Base-by-base conservation (phyloP, 1,140 invertebrate genomes). In the Hermatobates lingyangjiaoensis region DNA sequence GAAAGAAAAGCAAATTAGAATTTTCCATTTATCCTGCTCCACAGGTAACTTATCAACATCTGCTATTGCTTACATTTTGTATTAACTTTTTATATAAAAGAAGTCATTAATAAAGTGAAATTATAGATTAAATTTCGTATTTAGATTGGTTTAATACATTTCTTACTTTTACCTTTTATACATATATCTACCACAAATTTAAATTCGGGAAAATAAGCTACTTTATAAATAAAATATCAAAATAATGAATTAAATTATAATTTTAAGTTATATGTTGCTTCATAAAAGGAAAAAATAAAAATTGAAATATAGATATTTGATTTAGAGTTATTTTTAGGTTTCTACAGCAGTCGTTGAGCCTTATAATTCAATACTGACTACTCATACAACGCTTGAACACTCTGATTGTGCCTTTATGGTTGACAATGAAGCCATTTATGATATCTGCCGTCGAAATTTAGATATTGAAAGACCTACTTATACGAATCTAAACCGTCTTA, bases 341-440 rank as follows among this genome's bases (percentile, higher is more conserved):
- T 69, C 73, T 20, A 75, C 74, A 7, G 79, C 79, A 44, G 78
- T 80, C 2, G 79, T 81, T 15, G 78, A 81, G 58, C 78, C 79
- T 0, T 81, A 81, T 68, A 80, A 77, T 59, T 72, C 74, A 3
- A 72, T 78, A 53, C 60, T 77, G 25, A 76, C 74, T 18, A 76
- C 74, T 14, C 74, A 76, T 56, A 74, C 74, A 2, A 75, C 74
- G 4, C 60, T 76, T 39, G 74, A 80, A 58, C 74, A 80, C 59
- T 75, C 76, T 1, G 79, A 81, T 61, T 80, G 74, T 60, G 76
- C 77, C 25, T 80, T 81, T 62, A 75, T 77, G 74, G 83, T 87
- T 20, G 84, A 89, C 68, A 83, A 88, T 64, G 86, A 90, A 66
- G 86, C 85, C 55, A 90, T 92, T 61, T 92, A 90, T 57, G 87